These are phyloP conservation scores for Hedychridium roseum DNA, from an alignment of 2,888 invertebrate genomes.

Conservation along the genomic window DNA sequence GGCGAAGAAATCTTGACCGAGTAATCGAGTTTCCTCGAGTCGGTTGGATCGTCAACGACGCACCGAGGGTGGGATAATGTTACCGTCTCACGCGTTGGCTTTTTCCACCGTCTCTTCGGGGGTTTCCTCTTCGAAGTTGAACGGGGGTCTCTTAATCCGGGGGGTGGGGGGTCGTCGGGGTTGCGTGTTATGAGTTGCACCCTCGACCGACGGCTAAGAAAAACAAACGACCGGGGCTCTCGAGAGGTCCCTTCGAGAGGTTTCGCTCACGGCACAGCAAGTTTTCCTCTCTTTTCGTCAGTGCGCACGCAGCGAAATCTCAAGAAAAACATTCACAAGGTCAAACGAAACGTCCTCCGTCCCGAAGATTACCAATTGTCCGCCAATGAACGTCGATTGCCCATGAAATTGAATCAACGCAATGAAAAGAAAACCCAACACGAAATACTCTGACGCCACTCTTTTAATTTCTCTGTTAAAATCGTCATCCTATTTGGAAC, in stretches of 20 bases:
- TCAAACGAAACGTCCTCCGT: too few species aligned
- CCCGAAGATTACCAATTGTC: too few species aligned
- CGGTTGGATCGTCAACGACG: conserved; percentile 18
- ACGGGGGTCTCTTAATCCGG: not conserved
- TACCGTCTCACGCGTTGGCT: conserved; percentile 21
- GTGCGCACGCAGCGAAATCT: not conserved
- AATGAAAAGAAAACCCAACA: too few species aligned
- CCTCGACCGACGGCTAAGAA: conserved; percentile 4
- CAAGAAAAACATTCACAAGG: too few species aligned
- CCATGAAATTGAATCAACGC: too few species aligned
- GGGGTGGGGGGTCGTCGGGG: not conserved
- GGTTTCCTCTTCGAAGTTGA: conserved; percentile 22
- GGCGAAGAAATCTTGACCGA: conserved; percentile 21
- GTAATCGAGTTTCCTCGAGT: conserved; percentile 31
- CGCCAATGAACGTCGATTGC: too few species aligned
- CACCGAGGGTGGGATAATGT: conserved; percentile 23
- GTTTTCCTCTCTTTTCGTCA: too few species aligned
- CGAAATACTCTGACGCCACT: too few species aligned
- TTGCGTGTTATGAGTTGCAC: conserved; percentile 3
- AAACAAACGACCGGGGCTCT: conserved; percentile 17
- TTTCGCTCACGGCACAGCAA: not conserved
- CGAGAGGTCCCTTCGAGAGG: conserved; percentile 3
- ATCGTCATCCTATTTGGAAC: too few species aligned
- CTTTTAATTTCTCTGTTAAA: too few species aligned
- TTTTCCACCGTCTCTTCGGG: conserved; percentile 24